These are phyloP conservation scores for Merodon equestris DNA, from an alignment of 2,888 invertebrate genomes.

Conservation along the genomic window DNA sequence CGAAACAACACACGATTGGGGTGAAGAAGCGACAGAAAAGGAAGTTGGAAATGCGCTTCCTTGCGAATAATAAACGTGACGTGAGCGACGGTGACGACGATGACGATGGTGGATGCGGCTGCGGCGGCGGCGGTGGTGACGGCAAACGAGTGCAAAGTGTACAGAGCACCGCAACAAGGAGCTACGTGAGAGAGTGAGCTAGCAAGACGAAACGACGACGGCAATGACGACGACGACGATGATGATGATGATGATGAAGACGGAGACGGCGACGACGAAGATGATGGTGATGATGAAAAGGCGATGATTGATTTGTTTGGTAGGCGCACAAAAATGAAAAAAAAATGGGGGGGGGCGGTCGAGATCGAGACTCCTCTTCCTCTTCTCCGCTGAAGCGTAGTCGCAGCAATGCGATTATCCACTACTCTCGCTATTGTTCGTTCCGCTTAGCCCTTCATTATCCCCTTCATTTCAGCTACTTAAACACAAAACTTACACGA, in stretches of 20 bases:
- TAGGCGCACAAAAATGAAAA: slow-evolving; percentile 60
- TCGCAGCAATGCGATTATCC: slow-evolving; percentile 11
- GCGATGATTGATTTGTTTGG: slow-evolving; percentile 69
- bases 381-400: slow-evolving; percentile 34
- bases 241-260: neutral
- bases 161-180: slow-evolving; percentile 30
- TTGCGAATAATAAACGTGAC: slow-evolving; percentile 60
- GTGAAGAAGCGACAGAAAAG: slow-evolving; percentile 49
- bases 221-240: slow-evolving; percentile 24
- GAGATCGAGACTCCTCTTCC: slow-evolving; percentile 53
- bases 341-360: slow-evolving; percentile 44
- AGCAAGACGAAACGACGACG: slow-evolving; percentile 57
- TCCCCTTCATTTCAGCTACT: neutral
- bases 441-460: slow-evolving; percentile 12
- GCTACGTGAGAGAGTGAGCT: slow-evolving; percentile 36
- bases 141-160: slow-evolving; percentile 41
- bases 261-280: slow-evolving; percentile 19
- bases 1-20: slow-evolving; percentile 46
- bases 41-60: slow-evolving; percentile 68
- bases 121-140: too few species aligned
- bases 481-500: neutral
- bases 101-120: too few species aligned
- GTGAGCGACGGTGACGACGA: slow-evolving; percentile 28
- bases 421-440: slow-evolving; percentile 15
- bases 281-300: slow-evolving; percentile 61